Conservation (phyloP, 2,888 invertebrate species). For the Sclerodermus sp. region DNA sequence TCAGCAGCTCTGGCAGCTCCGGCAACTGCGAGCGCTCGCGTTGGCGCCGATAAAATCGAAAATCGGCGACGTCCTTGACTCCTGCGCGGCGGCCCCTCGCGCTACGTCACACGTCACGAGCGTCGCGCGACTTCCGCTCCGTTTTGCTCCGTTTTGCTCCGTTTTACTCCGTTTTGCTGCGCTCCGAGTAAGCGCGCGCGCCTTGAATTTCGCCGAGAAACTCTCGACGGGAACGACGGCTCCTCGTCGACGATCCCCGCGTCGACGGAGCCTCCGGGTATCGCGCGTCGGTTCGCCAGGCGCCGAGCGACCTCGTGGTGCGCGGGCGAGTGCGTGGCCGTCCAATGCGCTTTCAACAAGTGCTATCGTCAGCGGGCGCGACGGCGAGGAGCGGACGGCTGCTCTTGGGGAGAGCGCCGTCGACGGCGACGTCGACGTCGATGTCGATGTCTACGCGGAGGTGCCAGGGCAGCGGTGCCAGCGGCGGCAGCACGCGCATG, state of each 20-base stretch:
- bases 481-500: slow-evolving; percentile 32
- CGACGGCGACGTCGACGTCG: slow-evolving; percentile 20
- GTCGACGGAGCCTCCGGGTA: too few relatives aligned
- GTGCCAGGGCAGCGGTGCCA: slow-evolving; percentile 22
- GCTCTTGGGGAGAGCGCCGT: slow-evolving; percentile 6
- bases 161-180: too few relatives aligned
- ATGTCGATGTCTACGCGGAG: slow-evolving; percentile 16
- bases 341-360: slow-evolving; percentile 24
- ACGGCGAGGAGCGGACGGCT: background rate
- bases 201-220: too few relatives aligned
- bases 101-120: too few relatives aligned
- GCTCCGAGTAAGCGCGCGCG: too few relatives aligned
- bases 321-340: background rate
- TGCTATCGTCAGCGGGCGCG: slow-evolving; percentile 13
- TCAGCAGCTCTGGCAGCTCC: background rate
- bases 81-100: background rate
- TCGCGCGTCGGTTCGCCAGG: too few relatives aligned
- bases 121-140: background rate
- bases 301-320: background rate
- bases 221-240: too few relatives aligned
- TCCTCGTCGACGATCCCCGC: too few relatives aligned
- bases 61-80: too few relatives aligned
- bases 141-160: too few relatives aligned
- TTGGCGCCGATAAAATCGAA: too few relatives aligned
- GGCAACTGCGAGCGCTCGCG: slow-evolving; percentile 1